Base-by-base conservation (phyloP, 2,113 vertebrate species). In the Hydrolagus affinis region DNA sequence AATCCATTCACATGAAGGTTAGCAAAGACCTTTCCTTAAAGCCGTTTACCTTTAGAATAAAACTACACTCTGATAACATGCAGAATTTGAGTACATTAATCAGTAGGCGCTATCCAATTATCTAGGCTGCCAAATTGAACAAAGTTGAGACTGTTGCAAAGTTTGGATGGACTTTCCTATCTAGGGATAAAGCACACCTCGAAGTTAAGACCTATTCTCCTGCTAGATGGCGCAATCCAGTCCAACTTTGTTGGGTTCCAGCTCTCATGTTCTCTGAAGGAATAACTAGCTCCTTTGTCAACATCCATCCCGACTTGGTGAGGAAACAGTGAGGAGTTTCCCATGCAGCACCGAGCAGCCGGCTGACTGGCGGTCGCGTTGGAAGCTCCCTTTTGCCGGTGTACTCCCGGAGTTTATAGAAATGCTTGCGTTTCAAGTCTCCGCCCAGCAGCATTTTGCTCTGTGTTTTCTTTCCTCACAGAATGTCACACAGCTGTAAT, bases 401-500 rank as follows among this genome's bases (percentile, higher is more conserved):
- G 78, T 64, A 30, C 66, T 60, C 19, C 78, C 64, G 66, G 57
- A 32, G 64, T 83, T 83, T 66, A 83, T n/a, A 83, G 66, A 72
- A 83, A 68, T 83, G 66, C 66, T 83, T 83, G 60, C 66, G 28
- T 80, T 30, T 83, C 64, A 83, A 17, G 28, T 62, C 32, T 83
- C 66, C 28, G 21, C 78, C 19, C 60, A 68, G 32, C 78, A 83
- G 78, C 62, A 66, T 83, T n/a, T 83, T 83, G 78, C 30, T 83
- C 66, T 60, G 32, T 80, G 78, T 83, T 60, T 66, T 83, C 78
- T 21, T 83, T 83, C 25, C 78, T 68, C 78, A 21, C 60, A 83
- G 78, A 83, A 83, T 83, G 78, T 83, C 78, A 83, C 78, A 83
- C 78, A 83, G 78, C 78, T 83, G 78, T 83, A 83, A 66, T 83